Evolutionary conservation across 1,140 invertebrate species (phyloP).

Genomic region (Platorchestia sp.): DNA sequence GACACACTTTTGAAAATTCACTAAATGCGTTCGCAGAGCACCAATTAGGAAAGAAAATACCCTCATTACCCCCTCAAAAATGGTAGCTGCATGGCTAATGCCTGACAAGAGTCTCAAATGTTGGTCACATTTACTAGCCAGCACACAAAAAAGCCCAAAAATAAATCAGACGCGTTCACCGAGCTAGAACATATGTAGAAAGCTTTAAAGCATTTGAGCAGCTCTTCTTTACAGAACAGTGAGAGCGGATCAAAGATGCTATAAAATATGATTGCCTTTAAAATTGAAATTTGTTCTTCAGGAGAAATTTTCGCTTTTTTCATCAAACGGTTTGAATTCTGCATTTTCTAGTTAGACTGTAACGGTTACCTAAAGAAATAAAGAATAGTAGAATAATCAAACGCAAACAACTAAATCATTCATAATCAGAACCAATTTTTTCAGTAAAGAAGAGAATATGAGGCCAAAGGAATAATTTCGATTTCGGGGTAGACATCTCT

Average conservation of each 20-base stretch:
- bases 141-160: background rate
- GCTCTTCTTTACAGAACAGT: background rate
- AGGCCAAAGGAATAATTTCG: background rate
- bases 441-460: background rate
- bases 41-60: too few relatives aligned
- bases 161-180: background rate
- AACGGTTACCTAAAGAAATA: background rate
- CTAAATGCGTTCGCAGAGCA: too few relatives aligned
- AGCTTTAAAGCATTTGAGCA: background rate
- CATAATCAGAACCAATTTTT: background rate
- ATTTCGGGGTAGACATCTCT: background rate
- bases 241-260: too few relatives aligned
- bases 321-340: too few relatives aligned
- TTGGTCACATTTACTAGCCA: background rate
- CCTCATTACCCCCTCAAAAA: too few relatives aligned
- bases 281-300: too few relatives aligned
- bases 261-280: too few relatives aligned
- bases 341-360: background rate
- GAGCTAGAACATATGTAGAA: background rate
- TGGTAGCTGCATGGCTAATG: background rate
- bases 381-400: background rate
- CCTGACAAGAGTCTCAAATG: background rate
- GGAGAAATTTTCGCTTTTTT: too few relatives aligned
- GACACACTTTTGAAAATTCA: too few relatives aligned
- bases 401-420: background rate